These are phyloP conservation scores for Hydrochoerus hydrochaeris DNA, from an alignment of 2,113 vertebrate species.

Conservation along the genomic window DNA sequence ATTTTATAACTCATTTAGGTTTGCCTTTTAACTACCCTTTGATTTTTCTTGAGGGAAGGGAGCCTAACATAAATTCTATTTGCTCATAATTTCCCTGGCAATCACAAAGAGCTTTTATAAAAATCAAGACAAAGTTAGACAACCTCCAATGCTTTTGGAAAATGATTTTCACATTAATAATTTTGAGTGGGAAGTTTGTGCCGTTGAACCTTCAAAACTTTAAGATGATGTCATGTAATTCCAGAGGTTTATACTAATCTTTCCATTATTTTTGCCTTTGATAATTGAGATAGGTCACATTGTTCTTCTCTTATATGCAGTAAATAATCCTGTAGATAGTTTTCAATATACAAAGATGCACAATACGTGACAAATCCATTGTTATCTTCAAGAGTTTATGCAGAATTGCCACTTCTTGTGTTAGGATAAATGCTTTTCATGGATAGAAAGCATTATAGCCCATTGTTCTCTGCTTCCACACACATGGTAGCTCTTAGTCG, in stretches of 20 bases:
- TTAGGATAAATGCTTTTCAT: not conserved
- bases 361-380: not conserved
- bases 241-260: not conserved
- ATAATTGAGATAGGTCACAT: not conserved
- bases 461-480: not conserved
- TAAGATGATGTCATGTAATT: not conserved
- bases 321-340: not conserved
- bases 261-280: not conserved
- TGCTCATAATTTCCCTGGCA: not conserved
- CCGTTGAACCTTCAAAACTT: not conserved
- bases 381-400: not conserved
- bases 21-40: not conserved
- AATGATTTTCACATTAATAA: conserved; percentile 19
- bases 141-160: not conserved
- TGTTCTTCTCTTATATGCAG: not conserved
- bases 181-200: not conserved
- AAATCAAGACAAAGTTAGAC: not conserved
- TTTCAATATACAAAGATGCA: not conserved
- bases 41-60: not conserved
- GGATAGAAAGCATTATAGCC: not conserved
- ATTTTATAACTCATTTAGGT: not conserved
- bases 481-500: not conserved
- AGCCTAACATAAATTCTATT: not conserved
- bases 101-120: not conserved
- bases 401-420: not conserved